phyloP scores from a whole-genome alignment of 1,140 invertebrate genomes.

The Ceratoteleas bidentatus region DNA sequence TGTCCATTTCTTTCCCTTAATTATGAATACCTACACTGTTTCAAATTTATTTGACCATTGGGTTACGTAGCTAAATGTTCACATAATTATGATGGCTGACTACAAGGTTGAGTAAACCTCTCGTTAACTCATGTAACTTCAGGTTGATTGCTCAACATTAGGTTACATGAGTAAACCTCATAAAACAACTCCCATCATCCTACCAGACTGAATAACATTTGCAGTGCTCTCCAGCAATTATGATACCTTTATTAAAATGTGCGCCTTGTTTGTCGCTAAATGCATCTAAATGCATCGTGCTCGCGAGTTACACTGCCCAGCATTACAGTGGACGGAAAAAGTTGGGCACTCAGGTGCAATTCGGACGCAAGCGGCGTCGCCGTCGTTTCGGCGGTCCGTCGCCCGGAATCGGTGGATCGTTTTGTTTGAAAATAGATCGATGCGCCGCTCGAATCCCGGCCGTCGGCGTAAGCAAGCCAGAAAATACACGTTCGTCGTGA shows the following conservation, averaged over 20 bases:
- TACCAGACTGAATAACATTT: background rate
- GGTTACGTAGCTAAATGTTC: too few relatives aligned
- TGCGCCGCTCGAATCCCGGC: constrained; percentile 40
- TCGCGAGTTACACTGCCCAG: constrained; percentile 67
- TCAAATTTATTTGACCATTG: too few relatives aligned
- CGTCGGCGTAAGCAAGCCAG: constrained; percentile 59
- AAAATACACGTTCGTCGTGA: constrained; percentile 59
- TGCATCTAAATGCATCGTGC: constrained; percentile 47
- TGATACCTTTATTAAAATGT: constrained; percentile 26
- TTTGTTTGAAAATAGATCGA: constrained; percentile 66
- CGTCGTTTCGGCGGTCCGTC: constrained; percentile 35
- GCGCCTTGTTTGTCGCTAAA: background rate
- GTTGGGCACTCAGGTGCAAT: constrained; percentile 47
- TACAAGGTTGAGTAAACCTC: too few relatives aligned
- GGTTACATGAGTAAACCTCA: too few relatives aligned
- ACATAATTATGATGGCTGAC: too few relatives aligned
- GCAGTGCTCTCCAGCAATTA: constrained; percentile 1
- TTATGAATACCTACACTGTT: too few relatives aligned
- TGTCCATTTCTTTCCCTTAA: too few relatives aligned
- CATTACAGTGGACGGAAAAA: constrained; percentile 62
- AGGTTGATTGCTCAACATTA: too few relatives aligned
- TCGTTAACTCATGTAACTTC: too few relatives aligned
- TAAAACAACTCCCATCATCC: too few relatives aligned
- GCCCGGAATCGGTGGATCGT: constrained; percentile 35
- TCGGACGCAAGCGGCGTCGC: constrained; percentile 23